Conservation (phyloP, 2,113 vertebrate species). For the Microcebus murinus region DNA sequence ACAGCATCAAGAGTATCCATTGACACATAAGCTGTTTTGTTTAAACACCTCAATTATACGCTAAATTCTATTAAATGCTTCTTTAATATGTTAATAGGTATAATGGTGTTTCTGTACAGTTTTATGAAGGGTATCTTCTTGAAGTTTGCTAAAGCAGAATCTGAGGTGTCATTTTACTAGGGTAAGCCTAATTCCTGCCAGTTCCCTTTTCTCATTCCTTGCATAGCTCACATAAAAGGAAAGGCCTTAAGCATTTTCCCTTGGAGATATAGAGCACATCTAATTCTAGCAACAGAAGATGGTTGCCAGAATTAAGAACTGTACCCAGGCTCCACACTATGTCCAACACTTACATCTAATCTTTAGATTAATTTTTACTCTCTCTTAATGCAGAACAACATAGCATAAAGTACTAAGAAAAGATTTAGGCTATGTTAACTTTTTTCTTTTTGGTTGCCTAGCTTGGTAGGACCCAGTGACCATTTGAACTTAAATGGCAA, state of each 20-base stretch:
- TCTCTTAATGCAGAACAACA: constrained; percentile 4
- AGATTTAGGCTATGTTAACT: background rate
- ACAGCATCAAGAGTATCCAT: constrained; percentile 43
- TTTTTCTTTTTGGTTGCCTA: background rate
- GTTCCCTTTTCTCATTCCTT: background rate
- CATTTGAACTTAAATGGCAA: constrained; percentile 22
- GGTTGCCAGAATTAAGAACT: background rate
- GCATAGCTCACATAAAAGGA: background rate
- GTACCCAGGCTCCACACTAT: background rate
- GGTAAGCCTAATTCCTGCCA: background rate
- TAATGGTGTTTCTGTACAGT: constrained; percentile 4
- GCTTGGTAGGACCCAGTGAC: background rate
- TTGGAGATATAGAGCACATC: background rate
- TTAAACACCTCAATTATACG: background rate
- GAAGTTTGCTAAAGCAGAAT: constrained; percentile 28
- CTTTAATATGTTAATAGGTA: background rate
- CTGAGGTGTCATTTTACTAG: background rate
- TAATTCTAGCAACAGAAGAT: background rate
- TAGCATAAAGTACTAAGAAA: background rate
- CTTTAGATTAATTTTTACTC: constrained; percentile 36
- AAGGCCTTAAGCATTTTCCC: background rate
- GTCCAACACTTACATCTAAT: background rate
- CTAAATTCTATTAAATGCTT: background rate
- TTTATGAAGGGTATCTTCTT: background rate
- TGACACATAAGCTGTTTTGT: constrained; percentile 10